Percentiles rank a stretch among this genome's conserved stretches.
These are phyloP conservation scores for Centropus bengalensis DNA, from an alignment of 2,113 vertebrate species.

Conservation along the genomic window DNA sequence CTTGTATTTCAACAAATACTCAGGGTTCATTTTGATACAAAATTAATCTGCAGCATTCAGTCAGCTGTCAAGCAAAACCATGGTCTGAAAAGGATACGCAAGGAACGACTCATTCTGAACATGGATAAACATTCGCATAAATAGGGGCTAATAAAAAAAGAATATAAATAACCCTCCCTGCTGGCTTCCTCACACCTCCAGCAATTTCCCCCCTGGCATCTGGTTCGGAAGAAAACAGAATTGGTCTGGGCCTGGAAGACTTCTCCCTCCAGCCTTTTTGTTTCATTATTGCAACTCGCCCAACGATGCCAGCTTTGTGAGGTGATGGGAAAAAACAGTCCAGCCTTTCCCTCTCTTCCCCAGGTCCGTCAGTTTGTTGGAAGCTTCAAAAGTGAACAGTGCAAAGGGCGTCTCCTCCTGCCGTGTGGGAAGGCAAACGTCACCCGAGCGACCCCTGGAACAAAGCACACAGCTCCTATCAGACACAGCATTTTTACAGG, in stretches of 20 bases:
- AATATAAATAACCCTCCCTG: conserved; percentile 30
- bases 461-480: background rate
- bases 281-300: background rate
- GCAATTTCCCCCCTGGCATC: background rate
- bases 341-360: background rate
- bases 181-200: background rate
- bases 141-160: background rate
- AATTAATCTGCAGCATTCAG: conserved; percentile 13
- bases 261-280: background rate
- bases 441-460: conserved; percentile 5
- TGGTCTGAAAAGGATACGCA: background rate
- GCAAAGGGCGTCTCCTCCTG: conserved; percentile 17
- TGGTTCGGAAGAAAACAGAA: background rate
- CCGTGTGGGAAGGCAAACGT: background rate
- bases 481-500: background rate
- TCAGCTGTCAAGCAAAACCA: conserved; percentile 1
- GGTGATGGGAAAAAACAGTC: background rate
- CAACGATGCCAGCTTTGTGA: background rate
- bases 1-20: conserved; percentile 67
- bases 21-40: conserved; percentile 53
- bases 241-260: background rate
- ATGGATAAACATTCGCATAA: conserved; percentile 30
- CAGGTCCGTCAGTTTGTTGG: background rate
- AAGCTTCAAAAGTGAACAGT: conserved; percentile 29
- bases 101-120: background rate